Conservation (phyloP, 2,888 invertebrate genomes). For the Carterocephalus palaemon region DNA sequence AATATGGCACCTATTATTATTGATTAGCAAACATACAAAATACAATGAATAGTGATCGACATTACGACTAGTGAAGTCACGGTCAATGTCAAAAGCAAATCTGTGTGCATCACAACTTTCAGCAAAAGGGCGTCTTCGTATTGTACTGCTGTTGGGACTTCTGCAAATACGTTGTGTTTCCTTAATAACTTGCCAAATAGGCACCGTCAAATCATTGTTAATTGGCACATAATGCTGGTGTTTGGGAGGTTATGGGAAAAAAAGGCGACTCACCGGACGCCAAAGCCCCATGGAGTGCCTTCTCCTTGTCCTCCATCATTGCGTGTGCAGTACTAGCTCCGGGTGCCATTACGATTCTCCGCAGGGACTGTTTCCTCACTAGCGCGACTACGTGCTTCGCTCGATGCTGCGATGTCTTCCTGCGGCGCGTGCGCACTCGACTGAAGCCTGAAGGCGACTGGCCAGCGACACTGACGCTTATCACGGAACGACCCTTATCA, state of each 20-base stretch:
- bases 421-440: constrained; percentile 72
- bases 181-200: constrained; percentile 13
- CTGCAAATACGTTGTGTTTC: no score
- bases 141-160: no score
- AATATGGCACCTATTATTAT: no score
- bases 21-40: no score
- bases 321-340: constrained; percentile 75
- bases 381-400: constrained; percentile 65
- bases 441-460: constrained; percentile 69
- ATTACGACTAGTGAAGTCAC: no score
- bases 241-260: no score
- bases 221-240: no score
- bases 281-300: constrained; percentile 59
- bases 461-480: constrained; percentile 59
- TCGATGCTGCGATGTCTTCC: constrained; percentile 57
- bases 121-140: no score
- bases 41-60: no score
- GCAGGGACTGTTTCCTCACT: constrained; percentile 66
- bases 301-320: constrained; percentile 77
- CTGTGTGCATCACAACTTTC: no score
- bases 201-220: no score
- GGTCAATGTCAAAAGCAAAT: no score
- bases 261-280: constrained; percentile 38
- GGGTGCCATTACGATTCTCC: constrained; percentile 78
- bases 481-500: constrained; percentile 74